Base-by-base conservation (phyloP, 2,797 vertebrate genomes). In the Lophius americanus region DNA sequence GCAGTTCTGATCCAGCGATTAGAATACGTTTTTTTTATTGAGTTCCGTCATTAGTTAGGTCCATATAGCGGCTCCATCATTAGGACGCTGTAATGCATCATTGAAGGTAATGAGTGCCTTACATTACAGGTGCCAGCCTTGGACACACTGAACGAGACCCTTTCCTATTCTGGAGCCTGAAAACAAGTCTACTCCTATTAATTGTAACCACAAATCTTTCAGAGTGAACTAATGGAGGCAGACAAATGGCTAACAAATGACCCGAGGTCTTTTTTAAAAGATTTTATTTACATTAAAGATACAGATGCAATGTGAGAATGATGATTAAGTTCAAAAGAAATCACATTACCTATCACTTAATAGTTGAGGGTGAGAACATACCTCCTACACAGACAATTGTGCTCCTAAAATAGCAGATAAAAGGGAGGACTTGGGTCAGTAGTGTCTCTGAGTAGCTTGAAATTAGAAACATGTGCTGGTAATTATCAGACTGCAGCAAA, bases 391-490 rank as follows among this genome's bases (percentile, higher is more conserved):
- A 60, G 62, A 78, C 64, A 49, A 52, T 59, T 1, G 7, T 68
- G 59, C 55, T 68, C 67, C 78, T 86, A 75, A 79, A 82, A 84
- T 59, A 69, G 51, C 71, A 83, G 77, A 87, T 78, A 88, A 85
- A 66, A 83, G 82, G 90, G 91, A 92, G 91, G 92, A 93, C 92
- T 92, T 91, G 93, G 93, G 91, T 93, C 93, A 93, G 85, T 85
- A 88, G 89, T 92, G 90, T 85, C 86, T 90, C 86, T 90, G 89
- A 92, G 88, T 92, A 84, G 85, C 85, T 88, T 91, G 85, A 93
- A 94, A 94, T 93, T 92, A 92, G 91, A 90, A 93, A 93, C 93
- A 94, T 94, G 93, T 94, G 93, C 91, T 93, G 85, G 89, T 91
- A 93, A 94, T 94, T 92, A 94, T 92, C 89, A 93, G 91, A 93